Evolutionary conservation across 2,113 vertebrate species (phyloP).

Genomic region (Rissa tridactyla): DNA sequence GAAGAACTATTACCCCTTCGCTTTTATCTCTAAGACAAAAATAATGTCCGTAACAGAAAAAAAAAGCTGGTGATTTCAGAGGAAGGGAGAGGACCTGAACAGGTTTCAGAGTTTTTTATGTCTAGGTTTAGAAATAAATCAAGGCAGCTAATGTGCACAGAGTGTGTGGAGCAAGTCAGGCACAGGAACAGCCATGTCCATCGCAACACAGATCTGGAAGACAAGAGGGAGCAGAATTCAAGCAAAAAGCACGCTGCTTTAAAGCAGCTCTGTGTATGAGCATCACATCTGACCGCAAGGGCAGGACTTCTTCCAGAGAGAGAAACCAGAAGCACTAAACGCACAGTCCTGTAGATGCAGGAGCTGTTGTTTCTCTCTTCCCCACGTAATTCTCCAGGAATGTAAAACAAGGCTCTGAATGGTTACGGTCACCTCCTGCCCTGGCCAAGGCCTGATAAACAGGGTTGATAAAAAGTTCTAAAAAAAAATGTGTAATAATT

Average conservation of each 20-base stretch:
- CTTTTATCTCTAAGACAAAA: neutral
- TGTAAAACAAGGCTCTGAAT: neutral
- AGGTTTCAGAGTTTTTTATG: neutral
- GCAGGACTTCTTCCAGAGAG: neutral
- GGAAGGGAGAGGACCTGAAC: neutral
- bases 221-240: neutral
- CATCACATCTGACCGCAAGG: neutral
- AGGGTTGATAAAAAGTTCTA: neutral
- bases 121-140: conserved; percentile 20
- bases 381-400: neutral
- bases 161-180: neutral
- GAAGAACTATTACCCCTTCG: neutral
- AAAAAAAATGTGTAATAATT: neutral
- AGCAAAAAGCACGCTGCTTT: neutral
- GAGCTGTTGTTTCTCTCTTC: neutral
- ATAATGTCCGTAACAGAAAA: neutral
- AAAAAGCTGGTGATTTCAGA: neutral
- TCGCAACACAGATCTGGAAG: neutral
- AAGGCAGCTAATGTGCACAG: neutral
- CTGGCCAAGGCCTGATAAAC: neutral
- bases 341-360: rapidly evolving
- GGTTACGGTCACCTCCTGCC: rapidly evolving
- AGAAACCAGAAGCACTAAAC: neutral
- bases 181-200: neutral
- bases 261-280: neutral